phyloP scores from a whole-genome alignment of 2,888 invertebrate genomes.

The Drosophila multiciliata region DNA sequence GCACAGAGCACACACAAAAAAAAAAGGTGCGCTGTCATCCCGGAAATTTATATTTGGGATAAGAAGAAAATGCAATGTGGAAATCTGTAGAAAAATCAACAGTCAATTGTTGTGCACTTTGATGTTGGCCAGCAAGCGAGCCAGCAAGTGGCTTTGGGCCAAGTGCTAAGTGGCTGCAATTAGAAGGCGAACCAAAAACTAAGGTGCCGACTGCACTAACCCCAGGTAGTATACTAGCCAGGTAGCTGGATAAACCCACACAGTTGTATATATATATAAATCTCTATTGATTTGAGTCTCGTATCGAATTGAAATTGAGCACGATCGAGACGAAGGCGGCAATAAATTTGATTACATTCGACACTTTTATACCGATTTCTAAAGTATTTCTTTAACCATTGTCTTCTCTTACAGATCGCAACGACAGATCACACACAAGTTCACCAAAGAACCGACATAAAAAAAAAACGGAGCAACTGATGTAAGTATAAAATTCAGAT shows the following conservation, averaged over 20 bases:
- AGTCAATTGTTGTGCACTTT: slow-evolving; percentile 63
- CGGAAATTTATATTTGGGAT: slow-evolving; percentile 70
- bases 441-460: slow-evolving; percentile 1
- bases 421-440: slow-evolving; percentile 22
- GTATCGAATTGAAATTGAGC: slow-evolving; percentile 56
- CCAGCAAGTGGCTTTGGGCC: slow-evolving; percentile 17
- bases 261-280: slow-evolving; percentile 30
- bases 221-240: background rate
- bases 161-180: slow-evolving; percentile 79
- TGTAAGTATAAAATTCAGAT: slow-evolving; percentile 35
- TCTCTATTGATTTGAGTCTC: slow-evolving; percentile 40
- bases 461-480: slow-evolving; percentile 17
- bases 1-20: background rate
- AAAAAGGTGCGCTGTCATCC: slow-evolving; percentile 63
- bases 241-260: slow-evolving; percentile 9
- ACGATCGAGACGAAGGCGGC: slow-evolving; percentile 61
- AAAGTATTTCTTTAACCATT: slow-evolving; percentile 21
- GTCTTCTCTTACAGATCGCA: slow-evolving; percentile 42
- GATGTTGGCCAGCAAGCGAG: slow-evolving; percentile 14
- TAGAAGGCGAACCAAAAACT: slow-evolving; percentile 54
- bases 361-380: slow-evolving; percentile 75
- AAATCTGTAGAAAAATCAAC: slow-evolving; percentile 63
- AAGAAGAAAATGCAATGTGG: slow-evolving; percentile 29
- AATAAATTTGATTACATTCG: slow-evolving; percentile 81
- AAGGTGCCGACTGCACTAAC: slow-evolving; percentile 9